Conservation (phyloP, 1,140 invertebrate genomes). For the Aethina tumida region DNA sequence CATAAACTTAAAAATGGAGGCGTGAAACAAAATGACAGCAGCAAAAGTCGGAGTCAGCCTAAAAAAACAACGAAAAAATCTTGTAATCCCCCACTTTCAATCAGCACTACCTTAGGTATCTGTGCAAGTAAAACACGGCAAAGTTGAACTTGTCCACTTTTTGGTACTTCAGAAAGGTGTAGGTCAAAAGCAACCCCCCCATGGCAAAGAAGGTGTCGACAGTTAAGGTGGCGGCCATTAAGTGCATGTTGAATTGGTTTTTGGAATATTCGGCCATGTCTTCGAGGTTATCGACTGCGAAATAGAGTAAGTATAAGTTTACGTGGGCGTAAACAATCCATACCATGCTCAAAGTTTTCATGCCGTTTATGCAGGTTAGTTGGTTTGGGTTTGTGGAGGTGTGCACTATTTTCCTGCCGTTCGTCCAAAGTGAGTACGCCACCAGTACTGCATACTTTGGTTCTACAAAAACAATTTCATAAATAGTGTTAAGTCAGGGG, state of each 20-base stretch:
- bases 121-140: constrained; percentile 1
- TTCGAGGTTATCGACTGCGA: constrained; percentile 48
- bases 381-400: constrained; percentile 17
- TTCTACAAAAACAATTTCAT: no score
- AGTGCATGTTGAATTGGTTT: no score
- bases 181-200: constrained; percentile 44
- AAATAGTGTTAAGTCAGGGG: no score
- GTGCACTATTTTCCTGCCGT: constrained; percentile 16
- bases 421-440: constrained; percentile 17
- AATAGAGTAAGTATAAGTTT: constrained; percentile 24
- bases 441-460: constrained; percentile 2
- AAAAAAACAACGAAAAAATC: constrained; percentile 20
- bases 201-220: constrained; percentile 47
- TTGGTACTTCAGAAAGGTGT: constrained; percentile 42
- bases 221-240: constrained; percentile 25
- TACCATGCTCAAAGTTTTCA: constrained; percentile 41
- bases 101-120: constrained; percentile 6
- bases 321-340: constrained; percentile 45
- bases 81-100: no score
- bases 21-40: constrained; percentile 41
- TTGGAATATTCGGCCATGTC: no score
- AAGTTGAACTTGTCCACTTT: constrained; percentile 30
- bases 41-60: constrained; percentile 50
- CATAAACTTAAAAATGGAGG: constrained; percentile 41
- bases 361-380: constrained; percentile 41